Percentiles rank a stretch among this genome's conserved stretches.
Conservation (phyloP, 1,140 invertebrate species). For the Zaprionus africanus region DNA sequence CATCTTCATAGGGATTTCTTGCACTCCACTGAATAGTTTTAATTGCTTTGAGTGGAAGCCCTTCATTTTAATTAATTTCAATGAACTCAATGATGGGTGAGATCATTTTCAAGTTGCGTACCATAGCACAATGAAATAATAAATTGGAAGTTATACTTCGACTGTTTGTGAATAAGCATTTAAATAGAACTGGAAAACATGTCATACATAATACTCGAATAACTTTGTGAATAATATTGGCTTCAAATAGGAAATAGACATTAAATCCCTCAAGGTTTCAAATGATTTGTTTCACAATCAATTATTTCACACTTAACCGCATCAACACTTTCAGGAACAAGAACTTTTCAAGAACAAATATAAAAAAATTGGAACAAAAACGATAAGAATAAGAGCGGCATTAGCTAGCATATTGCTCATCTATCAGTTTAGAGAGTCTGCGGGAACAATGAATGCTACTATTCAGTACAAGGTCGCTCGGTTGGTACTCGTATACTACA, state of each 20-base stretch:
- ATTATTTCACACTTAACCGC: background rate
- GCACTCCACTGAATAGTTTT: background rate
- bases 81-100: conserved; percentile 2
- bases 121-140: background rate
- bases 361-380: background rate
- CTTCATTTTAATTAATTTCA: background rate
- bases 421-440: conserved; percentile 11
- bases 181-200: too few species aligned
- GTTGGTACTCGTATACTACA: conserved; percentile 5
- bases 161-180: background rate
- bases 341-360: background rate
- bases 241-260: background rate
- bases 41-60: background rate
- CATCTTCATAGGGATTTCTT: background rate
- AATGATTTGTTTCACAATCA: background rate
- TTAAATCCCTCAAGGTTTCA: background rate
- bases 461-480: conserved; percentile 36
- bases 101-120: background rate
- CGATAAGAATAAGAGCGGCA: background rate
- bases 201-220: too few species aligned
- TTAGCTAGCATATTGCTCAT: background rate
- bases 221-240: background rate
- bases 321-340: background rate
- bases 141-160: background rate
- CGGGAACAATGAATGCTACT: conserved; percentile 7